Evolutionary conservation across 2,888 invertebrate species (phyloP).

Genomic region (Tethea ocularis): DNA sequence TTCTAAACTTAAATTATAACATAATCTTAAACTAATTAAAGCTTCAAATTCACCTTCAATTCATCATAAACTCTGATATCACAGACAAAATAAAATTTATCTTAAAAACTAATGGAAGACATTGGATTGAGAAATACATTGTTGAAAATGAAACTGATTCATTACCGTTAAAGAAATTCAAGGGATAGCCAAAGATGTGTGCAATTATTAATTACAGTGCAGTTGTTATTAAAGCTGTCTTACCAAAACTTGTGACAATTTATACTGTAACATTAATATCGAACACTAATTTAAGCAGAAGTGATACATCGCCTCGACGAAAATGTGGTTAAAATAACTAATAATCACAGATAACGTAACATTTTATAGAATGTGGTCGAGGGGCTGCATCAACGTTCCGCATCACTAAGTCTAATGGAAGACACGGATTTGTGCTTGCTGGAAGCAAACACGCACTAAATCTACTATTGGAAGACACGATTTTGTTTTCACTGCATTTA

Average conservation of each 20-base stretch:
- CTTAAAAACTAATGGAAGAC: constrained; percentile 76
- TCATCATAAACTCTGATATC: constrained; percentile 62
- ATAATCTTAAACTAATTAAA: constrained; percentile 64
- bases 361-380: constrained; percentile 42
- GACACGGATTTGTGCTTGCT: constrained; percentile 59
- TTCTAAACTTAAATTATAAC: too few species aligned
- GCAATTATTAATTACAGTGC: constrained; percentile 78
- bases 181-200: constrained; percentile 65
- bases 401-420: constrained; percentile 79
- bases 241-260: constrained; percentile 80
- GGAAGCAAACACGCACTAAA: constrained; percentile 57
- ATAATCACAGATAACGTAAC: constrained; percentile 19
- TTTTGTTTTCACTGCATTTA: constrained; percentile 80
- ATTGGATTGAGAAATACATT: constrained; percentile 51
- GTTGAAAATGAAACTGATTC: constrained; percentile 26
- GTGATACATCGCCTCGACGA: constrained; percentile 45
- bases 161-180: constrained; percentile 46
- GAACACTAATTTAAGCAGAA: constrained; percentile 58
- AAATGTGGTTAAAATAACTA: constrained; percentile 48
- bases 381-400: constrained; percentile 47
- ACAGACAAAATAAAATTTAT: constrained; percentile 62
- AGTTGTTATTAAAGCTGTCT: constrained; percentile 78
- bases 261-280: constrained; percentile 57
- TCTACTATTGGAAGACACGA: constrained; percentile 80
- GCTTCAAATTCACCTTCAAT: constrained; percentile 47